Evolutionary conservation across 1,140 invertebrate genomes (phyloP), one percentile per base, ranked within the genome.

Genomic region (Pseudomyrmex cubaensis): DNA sequence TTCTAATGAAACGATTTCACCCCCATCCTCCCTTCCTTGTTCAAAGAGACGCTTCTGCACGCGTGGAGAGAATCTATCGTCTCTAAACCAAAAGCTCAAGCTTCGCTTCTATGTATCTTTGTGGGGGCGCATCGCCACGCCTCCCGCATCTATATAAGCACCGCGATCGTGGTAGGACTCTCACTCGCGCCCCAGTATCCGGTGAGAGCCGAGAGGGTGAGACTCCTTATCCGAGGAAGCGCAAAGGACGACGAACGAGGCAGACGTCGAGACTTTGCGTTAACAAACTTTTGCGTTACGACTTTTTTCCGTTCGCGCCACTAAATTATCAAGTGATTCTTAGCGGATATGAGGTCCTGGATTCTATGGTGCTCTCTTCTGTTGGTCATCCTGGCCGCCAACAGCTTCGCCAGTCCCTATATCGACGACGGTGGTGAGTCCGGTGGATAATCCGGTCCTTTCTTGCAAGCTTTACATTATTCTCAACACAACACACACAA

Each of bases 141-240:
- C 91, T 90, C 88, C 89, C 73, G 80, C 83, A 84, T 91, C 91
- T 93, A 93, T 93, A 93, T 92, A 93, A 93, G 87, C 85, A 77
- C 85, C 63, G 77, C 67, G 70, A 69, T 78, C 82, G 78, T 82
- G 44, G 66, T 77, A 77, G 20, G 87, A 82, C 80, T 84, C 82
- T 90, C 92, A 93, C 87, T 93, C 88, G 90, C 88, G 89, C 78
- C 70, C 87, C 85, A 86, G 82, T 80, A 72, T 44, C 46, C 77
- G 62, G 69, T 83, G 64, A 77, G 70, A 75, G 50, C 48, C 56
- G 15, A 35, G 5, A 85, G 52, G 76, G 72, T 64, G 85, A 70
- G 63, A 48, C 44, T 59, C 35, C 52, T 61, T 80, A 35, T 17
- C 17, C 25, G 54, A 17, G 25, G 25, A 25, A 25, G 9, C 66